These are phyloP conservation scores for Tiphia femorata DNA, from an alignment of 2,888 invertebrate species.

Conservation along the genomic window DNA sequence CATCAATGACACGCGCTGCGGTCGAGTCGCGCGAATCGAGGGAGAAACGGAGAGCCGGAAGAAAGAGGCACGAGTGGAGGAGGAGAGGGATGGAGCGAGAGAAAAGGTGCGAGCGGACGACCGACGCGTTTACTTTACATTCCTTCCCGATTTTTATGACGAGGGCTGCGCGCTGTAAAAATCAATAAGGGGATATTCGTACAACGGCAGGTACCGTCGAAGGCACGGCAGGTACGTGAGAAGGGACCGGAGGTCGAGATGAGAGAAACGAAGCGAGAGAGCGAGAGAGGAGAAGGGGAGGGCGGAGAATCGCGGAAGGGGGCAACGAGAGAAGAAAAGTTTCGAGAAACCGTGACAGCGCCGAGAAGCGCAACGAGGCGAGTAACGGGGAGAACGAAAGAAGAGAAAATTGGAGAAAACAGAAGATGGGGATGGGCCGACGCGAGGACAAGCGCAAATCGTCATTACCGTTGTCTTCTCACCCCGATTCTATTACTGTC, in stretches of 20 bases:
- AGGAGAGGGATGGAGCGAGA: too few species aligned
- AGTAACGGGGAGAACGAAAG: background rate
- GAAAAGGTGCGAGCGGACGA: conserved; percentile 19
- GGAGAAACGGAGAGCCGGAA: too few species aligned
- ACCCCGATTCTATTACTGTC: conserved; percentile 17
- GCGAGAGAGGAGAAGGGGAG: background rate
- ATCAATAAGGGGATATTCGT: background rate
- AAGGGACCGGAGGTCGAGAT: too few species aligned
- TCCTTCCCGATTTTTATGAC: conserved; percentile 43
- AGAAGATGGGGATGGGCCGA: background rate
- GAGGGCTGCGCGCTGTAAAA: conserved; percentile 34
- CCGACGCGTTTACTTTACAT: conserved; percentile 35
- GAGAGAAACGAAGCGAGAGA: too few species aligned
- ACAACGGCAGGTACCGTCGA: background rate
- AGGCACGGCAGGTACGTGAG: background rate
- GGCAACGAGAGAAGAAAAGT: too few species aligned
- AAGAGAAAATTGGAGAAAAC: background rate
- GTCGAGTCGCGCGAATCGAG: too few species aligned
- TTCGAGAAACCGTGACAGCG: too few species aligned
- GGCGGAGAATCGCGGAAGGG: too few species aligned
- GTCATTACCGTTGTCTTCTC: conserved; percentile 1
- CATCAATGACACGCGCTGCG: conserved; percentile 28
- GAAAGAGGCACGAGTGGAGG: too few species aligned
- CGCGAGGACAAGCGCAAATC: background rate
- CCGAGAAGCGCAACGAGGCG: background rate